Conservation (phyloP, 2,113 vertebrate genomes). For the Taurulus bubalis region DNA sequence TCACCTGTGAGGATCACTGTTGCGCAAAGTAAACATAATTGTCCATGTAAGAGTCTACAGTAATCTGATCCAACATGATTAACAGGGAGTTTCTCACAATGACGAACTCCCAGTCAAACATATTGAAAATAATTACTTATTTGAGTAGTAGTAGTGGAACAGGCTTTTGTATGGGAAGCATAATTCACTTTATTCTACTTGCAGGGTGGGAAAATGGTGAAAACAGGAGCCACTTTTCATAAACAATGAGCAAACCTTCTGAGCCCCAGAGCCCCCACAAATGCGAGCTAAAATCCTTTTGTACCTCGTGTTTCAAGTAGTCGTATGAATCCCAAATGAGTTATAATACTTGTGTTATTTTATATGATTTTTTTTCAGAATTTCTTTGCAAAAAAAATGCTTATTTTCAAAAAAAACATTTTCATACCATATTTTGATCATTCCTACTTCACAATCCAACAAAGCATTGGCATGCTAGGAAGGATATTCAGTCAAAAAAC, state of each 20-base stretch:
- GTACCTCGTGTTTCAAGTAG: no score
- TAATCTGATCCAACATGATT: constrained; percentile 59
- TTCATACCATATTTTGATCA: no score
- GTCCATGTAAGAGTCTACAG: constrained; percentile 44
- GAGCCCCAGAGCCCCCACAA: no score
- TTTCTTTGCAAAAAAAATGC: no score
- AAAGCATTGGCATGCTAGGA: no score
- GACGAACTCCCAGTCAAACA: constrained; percentile 33
- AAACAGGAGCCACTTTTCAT: constrained; percentile 13
- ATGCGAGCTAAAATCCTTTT: no score
- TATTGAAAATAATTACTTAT: constrained; percentile 37
- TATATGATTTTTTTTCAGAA: no score
- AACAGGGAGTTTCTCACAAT: constrained; percentile 44
- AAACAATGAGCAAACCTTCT: constrained; percentile 1
- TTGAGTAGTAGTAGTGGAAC: constrained; percentile 11
- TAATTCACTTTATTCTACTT: constrained; percentile 27
- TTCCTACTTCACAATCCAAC: no score
- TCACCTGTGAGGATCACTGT: constrained; percentile 58
- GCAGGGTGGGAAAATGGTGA: constrained; percentile 10
- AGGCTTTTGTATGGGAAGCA: constrained; percentile 12
- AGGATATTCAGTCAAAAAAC: no score
- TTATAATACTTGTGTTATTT: no score
- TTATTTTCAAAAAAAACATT: no score
- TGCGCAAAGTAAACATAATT: constrained; percentile 66
- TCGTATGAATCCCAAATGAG: no score